phyloP scores from a whole-genome alignment of 2,113 vertebrate genomes.

The Corapipo altera region DNA sequence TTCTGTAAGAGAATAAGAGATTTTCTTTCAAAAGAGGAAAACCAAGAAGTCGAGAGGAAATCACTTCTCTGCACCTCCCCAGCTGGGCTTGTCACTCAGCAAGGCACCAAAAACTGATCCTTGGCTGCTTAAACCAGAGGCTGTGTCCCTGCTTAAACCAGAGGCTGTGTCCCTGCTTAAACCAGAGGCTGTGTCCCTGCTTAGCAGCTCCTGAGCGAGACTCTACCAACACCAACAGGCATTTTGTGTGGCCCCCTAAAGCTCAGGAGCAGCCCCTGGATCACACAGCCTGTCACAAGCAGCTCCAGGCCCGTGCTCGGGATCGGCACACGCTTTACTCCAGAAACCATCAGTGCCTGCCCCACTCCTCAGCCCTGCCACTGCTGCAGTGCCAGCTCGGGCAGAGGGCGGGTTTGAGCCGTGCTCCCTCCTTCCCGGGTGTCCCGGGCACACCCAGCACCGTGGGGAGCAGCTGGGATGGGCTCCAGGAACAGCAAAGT shows the following conservation, averaged over 20 bases:
- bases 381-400: background rate
- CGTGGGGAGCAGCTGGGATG: background rate
- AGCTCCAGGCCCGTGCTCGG: background rate
- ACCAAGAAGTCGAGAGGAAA: background rate
- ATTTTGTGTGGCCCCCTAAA: background rate
- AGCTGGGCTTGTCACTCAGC: background rate
- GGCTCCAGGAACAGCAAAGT: background rate
- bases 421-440: rapidly evolving
- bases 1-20: background rate
- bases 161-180: background rate
- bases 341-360: rapidly evolving
- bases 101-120: background rate
- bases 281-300: background rate
- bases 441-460: rapidly evolving
- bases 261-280: background rate
- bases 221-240: background rate
- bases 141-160: background rate
- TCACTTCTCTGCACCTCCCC: background rate
- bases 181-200: background rate
- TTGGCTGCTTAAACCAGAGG: background rate
- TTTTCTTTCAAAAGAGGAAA: background rate
- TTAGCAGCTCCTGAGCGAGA: background rate
- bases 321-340: no score
- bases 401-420: rapidly evolving
- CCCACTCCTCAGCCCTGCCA: background rate